Conservation (phyloP, 1,140 invertebrate genomes). For the Habropoda laboriosa region DNA sequence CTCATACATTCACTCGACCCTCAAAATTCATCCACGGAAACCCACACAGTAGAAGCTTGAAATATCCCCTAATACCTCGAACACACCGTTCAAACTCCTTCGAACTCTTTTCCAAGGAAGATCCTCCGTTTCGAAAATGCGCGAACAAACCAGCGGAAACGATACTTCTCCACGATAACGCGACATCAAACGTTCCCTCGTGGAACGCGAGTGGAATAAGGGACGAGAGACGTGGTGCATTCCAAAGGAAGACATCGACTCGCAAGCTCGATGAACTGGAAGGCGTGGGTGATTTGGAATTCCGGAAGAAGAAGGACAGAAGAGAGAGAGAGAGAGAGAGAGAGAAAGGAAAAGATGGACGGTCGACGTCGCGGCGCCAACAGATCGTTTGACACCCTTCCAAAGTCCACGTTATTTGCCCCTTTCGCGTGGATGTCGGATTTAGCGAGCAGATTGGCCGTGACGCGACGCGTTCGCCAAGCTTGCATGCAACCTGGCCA, state of each 20-base stretch:
- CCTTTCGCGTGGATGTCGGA: not conserved
- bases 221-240: not conserved
- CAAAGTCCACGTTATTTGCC: constrained; percentile 9
- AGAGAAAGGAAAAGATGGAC: not conserved
- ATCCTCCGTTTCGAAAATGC: not conserved
- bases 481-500: not conserved
- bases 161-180: constrained; percentile 1
- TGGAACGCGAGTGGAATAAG: not conserved
- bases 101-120: not conserved
- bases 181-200: not conserved
- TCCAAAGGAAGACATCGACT: not conserved
- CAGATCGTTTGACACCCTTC: constrained; percentile 21
- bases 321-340: too few species aligned
- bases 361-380: not conserved
- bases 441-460: constrained; percentile 21
- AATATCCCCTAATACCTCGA: not conserved
- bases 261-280: not conserved
- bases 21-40: too few species aligned
- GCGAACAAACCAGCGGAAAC: constrained; percentile 3
- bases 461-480: not conserved
- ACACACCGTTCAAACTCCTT: not conserved
- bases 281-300: not conserved
- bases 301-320: not conserved
- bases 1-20: too few species aligned
- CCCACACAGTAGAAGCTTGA: too few species aligned